A percentile compares a stretch with the other conserved stretches of the same genome.
Evolutionary conservation across 2,888 invertebrate genomes (phyloP).

Genomic region (Piscicola geometra): DNA sequence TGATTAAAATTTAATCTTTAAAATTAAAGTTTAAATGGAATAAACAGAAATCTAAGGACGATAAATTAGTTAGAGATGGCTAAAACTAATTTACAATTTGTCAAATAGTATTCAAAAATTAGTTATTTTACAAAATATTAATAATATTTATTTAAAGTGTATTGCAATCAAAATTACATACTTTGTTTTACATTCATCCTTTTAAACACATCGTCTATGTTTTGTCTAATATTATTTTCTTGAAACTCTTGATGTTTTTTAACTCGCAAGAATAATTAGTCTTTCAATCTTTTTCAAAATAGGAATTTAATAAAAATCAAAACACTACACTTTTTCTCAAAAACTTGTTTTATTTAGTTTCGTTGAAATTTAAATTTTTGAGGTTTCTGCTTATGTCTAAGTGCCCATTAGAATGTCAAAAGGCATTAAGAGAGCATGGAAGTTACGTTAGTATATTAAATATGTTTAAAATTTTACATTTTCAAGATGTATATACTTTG

Average conservation of each 20-base stretch:
- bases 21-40: neutral
- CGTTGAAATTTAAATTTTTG: neutral
- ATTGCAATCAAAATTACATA: neutral
- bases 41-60: neutral
- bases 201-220: neutral
- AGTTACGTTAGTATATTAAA: constrained; percentile 24
- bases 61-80: neutral
- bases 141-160: neutral
- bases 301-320: neutral
- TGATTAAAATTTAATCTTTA: no score
- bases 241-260: neutral
- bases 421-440: constrained; percentile 27
- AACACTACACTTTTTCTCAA: neutral
- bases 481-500: no score
- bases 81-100: neutral
- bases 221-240: constrained; percentile 15
- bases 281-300: neutral
- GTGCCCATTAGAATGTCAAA: constrained; percentile 1
- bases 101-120: neutral
- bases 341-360: neutral
- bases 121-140: neutral
- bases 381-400: constrained; percentile 17
- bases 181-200: neutral
- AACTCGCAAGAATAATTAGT: neutral
- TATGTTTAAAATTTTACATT: no score